Conservation (phyloP, 1,140 invertebrate species). For the Phenacoccus solenopsis region DNA sequence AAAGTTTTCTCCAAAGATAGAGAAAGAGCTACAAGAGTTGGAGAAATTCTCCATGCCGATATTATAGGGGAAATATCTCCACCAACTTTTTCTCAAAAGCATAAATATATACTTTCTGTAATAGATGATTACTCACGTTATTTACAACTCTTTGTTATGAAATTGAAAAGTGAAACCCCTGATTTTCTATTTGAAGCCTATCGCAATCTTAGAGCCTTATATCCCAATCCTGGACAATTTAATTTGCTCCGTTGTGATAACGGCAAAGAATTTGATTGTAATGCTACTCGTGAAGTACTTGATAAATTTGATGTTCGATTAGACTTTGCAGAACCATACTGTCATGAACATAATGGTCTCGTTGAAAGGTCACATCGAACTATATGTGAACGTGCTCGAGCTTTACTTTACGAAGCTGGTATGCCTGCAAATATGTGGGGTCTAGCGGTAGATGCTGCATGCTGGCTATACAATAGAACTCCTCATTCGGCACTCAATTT, state of each 20-base stretch:
- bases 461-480: conserved; percentile 15
- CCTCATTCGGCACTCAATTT: not conserved
- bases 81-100: not conserved
- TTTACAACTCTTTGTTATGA: not conserved
- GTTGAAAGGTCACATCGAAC: conserved; percentile 33
- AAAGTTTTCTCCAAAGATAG: conserved; percentile 1
- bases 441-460: not conserved
- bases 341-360: conserved; percentile 31
- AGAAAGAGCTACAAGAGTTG: not conserved
- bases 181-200: not conserved
- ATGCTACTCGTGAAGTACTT: not conserved
- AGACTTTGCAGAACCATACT: conserved; percentile 18
- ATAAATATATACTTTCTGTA: not conserved
- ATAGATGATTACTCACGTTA: not conserved
- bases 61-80: not conserved
- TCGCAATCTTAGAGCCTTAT: not conserved
- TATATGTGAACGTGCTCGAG: conserved; percentile 29
- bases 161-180: not conserved
- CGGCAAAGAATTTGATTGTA: not conserved
- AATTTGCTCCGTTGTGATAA: not conserved
- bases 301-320: conserved; percentile 7
- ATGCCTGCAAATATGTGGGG: conserved; percentile 31
- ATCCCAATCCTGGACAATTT: not conserved
- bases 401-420: conserved; percentile 30
- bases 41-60: not conserved